Evolutionary conservation across 2,113 vertebrate genomes (phyloP), one percentile per base, ranked within the genome.

Genomic region (Nipponia nippon): DNA sequence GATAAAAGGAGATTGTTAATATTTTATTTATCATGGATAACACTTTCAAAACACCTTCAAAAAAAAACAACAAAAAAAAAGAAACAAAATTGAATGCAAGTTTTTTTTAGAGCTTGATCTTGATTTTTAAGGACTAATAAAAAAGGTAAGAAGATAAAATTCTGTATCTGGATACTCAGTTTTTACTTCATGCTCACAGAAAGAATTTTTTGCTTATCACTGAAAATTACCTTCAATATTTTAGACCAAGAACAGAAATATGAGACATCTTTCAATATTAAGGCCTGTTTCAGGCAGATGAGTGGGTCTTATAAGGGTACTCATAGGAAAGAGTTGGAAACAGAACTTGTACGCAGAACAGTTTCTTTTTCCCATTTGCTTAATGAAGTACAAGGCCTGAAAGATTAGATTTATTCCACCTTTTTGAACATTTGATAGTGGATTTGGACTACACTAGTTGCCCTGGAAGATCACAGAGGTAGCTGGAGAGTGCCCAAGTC

Each of bases 21-120:
- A 75, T 96, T 95, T 96, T 91, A 96, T 95, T 95, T 84, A 91
- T 89, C 32, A 63, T 36, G n/a, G n/a, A 29, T 79, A 94, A 80
- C 25, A 82, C 23, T 79, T 80, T 81, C 73, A 83, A 88, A 93
- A 95, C n/a, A 89, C 49, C 73, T 94, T 79, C 19, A 5, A 65
- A 67, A 50, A 38, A 38, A 61, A 61, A 84, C 86, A 27, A 82
- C 16, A 22, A 8, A 44, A 44, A 46, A 42, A 49, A 76, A 42
- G 9, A 91, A 42, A 42, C 40, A 42, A 63, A 47, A 91, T 7
- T 1, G 36, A 91, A 77, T 8, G 18, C 19, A 79, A 80, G 5
- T 15, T 17, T 63, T 61, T 83, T 55, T 40, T 86, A 50, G 27
- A 49, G 18, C 5, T 76, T 58, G 16, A 69, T 70, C 34, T 49